Evolutionary conservation across 2,888 invertebrate species (phyloP), one percentile per base, ranked within the genome.

Genomic region (Habrosyne pyritoides): DNA sequence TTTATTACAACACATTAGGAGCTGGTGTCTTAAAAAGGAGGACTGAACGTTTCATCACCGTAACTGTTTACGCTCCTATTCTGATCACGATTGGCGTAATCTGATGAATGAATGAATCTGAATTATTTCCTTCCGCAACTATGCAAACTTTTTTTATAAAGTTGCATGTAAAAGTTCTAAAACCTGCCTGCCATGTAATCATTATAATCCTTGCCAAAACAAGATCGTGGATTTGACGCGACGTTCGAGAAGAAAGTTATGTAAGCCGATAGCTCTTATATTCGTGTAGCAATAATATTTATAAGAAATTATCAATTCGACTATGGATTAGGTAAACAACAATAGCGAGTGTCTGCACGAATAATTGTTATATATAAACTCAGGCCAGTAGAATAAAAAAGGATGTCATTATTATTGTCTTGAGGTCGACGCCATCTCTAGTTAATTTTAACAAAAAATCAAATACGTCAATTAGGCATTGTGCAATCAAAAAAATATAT

Each of bases 181-280:
- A 26, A 53, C 53, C 47, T 12, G 21, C 26, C 14, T 42, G 22
- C n/a, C 46, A 54, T 48, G 56, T 54, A 60, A 24, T 58, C 58
- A 33, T 62, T 59, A 51, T 60, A 58, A 53, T 53, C 54, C 53
- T 56, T 54, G 53, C 63, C 55, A 63, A 65, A 70, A 66, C 51
- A 24, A 65, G 65, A 60, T 60, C 54, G 55, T 46, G 52, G 51
- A 59, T 72, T 65, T 74, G 69, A 72, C 63, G 60, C 14, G 61
- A 53, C 59, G 61, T 47, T 52, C 49, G 54, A 48, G 58, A 67
- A 73, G 61, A 65, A 57, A 55, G 56, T 75, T 74, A 64, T 54
- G 65, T 52, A 69, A 73, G 53, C 47, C 50, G 57, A 49, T 55
- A 55, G 69, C 69, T 65, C 66, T 70, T 66, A 71, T 67, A 63